Base-by-base conservation (phyloP, 2,888 invertebrate species). In the Eilema sororculum region DNA sequence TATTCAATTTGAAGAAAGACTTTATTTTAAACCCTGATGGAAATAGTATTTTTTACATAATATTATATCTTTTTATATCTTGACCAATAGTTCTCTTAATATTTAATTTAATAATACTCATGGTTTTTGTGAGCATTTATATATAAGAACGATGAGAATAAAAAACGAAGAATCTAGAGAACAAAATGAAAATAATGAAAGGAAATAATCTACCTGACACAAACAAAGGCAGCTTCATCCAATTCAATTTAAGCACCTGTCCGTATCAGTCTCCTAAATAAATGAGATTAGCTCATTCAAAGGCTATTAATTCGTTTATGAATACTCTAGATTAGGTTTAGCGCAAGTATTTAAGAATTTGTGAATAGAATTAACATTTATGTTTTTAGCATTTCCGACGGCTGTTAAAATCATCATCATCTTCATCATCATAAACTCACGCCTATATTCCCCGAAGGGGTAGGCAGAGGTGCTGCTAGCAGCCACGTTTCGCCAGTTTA, bases 251-350 rank as follows among this genome's bases (percentile, higher is more conserved):
- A 80, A 78, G 74, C 72, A 77, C 77, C 73, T 78, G 70, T 66
- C 59, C 24, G 75, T 71, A 67, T 80, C 78, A 73, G 67, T 59
- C 71, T 24, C 24, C 59, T 6, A 59, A 69, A 69, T 69, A 74
- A 80, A 75, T 58, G 67, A 70, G 75, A 78, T 80, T 72, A 81
- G 68, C 69, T 75, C 73, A 74, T 80, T 80, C 70, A 75, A 80
- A 73, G 56, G 70, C 67, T 59, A 70, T 75, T 73, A 73, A 78
- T 75, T 78, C 81, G 71, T 65, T 74, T 73, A 76, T 66, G 71
- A 77, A 75, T 68, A 16, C 20, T 22, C 58, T 58, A 57, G 63
- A 71, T 75, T 64, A 72, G 63, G 58, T 69, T 69, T 41, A 58
- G 52, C 61, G 37, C 30, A 63, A 52, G 22, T 71, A 28, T 62